Evolutionary conservation across 37 sponge, comb jelly and placozoan genomes (phyloP).

Genomic region (Petrosia ficiformis): DNA sequence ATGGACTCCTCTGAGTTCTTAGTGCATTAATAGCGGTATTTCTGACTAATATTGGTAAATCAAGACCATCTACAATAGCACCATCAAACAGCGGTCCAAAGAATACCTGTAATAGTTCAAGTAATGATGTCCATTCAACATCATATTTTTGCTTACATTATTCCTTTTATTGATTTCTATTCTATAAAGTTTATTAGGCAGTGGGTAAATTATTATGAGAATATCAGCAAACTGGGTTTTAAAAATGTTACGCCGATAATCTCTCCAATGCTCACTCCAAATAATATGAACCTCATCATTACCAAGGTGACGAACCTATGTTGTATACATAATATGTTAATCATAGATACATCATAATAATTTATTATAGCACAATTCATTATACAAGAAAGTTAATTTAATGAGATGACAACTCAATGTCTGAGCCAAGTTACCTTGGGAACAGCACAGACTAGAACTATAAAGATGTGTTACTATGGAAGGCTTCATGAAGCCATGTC

Average conservation of each 20-base stretch:
- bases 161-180: constrained; percentile 80
- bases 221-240: constrained; percentile 93
- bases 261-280: constrained; percentile 98
- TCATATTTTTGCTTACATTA: background rate
- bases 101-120: constrained; percentile 39
- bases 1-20: constrained; percentile 44
- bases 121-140: background rate
- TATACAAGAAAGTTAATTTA: too few species aligned
- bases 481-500: too few species aligned
- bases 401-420: too few species aligned
- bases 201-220: constrained; percentile 91
- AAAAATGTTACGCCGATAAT: constrained; percentile 84
- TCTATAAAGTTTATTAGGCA: constrained; percentile 68
- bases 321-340: background rate
- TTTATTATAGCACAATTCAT: constrained; percentile 19
- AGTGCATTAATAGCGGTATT: constrained; percentile 93
- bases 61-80: constrained; percentile 69
- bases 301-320: constrained; percentile 90
- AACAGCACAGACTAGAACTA: too few species aligned
- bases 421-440: too few species aligned
- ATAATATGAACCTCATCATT: constrained; percentile 96
- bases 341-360: background rate
- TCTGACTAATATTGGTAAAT: constrained; percentile 80
- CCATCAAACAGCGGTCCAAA: constrained; percentile 99
- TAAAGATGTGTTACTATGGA: too few species aligned